These are phyloP conservation scores for Meda fulgida DNA, from an alignment of 2,797 vertebrate genomes.

Conservation along the genomic window DNA sequence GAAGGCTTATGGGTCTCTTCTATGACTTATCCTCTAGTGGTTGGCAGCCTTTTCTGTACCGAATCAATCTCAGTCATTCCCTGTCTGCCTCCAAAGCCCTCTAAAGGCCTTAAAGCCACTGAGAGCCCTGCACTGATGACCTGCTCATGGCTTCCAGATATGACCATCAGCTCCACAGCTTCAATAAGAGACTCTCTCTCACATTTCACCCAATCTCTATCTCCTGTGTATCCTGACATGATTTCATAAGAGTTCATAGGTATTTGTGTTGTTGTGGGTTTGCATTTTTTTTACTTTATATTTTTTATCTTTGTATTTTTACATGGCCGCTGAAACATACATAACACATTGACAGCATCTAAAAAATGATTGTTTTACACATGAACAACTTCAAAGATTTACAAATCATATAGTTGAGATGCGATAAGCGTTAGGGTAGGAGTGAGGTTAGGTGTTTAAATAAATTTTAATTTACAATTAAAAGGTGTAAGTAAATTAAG, in stretches of 20 bases:
- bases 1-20: conserved; percentile 32
- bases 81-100: conserved; percentile 42
- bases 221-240: not conserved
- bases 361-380: not conserved
- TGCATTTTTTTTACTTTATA: too few species aligned
- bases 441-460: not conserved
- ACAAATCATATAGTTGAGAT: not conserved
- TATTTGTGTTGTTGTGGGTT: not conserved
- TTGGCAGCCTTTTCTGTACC: conserved; percentile 24
- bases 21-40: conserved; percentile 33
- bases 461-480: not conserved
- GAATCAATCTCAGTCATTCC: conserved; percentile 40
- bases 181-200: conserved; percentile 18
- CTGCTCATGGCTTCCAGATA: conserved; percentile 28
- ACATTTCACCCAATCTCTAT: conserved; percentile 2
- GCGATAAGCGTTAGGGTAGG: not conserved
- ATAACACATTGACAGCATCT: not conserved
- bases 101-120: conserved; percentile 40
- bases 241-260: not conserved
- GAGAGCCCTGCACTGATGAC: conserved; percentile 45
- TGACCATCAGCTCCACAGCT: conserved; percentile 7
- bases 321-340: not conserved
- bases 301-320: not conserved
- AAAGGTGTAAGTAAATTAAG: too few species aligned
- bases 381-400: not conserved